These are phyloP conservation scores for Mastomys coucha DNA, from an alignment of 2,113 vertebrate species.

Conservation along the genomic window DNA sequence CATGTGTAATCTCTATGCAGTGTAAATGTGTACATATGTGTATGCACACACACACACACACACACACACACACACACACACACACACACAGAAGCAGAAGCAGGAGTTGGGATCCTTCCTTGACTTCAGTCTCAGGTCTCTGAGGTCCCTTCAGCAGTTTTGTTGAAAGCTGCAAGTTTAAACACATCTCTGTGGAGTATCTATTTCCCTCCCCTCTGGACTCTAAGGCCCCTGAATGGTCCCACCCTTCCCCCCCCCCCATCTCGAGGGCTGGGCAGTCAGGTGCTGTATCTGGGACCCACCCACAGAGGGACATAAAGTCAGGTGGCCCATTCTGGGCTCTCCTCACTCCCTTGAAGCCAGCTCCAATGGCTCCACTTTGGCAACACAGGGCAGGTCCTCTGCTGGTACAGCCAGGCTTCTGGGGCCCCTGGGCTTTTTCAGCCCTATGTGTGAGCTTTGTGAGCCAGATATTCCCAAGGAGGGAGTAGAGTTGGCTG, in stretches of 20 bases:
- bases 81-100: too few relatives aligned
- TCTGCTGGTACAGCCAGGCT: not conserved
- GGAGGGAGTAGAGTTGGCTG: fast-evolving
- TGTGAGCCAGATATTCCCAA: not conserved
- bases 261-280: not conserved
- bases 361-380: not conserved
- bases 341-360: not conserved
- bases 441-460: not conserved
- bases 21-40: too few relatives aligned
- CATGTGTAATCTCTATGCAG: too few relatives aligned
- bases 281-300: not conserved
- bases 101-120: not conserved
- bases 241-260: fast-evolving
- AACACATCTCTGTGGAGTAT: not conserved
- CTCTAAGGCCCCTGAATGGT: not conserved
- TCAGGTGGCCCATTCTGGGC: not conserved
- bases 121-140: not conserved
- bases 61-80: too few relatives aligned
- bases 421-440: not conserved
- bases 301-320: not conserved
- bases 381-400: not conserved
- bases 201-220: not conserved
- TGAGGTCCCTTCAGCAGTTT: not conserved
- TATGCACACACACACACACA: too few relatives aligned
- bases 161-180: constrained; percentile 36